Evolutionary conservation across 2,113 vertebrate genomes (phyloP).

Genomic region (Mesocricetus auratus): DNA sequence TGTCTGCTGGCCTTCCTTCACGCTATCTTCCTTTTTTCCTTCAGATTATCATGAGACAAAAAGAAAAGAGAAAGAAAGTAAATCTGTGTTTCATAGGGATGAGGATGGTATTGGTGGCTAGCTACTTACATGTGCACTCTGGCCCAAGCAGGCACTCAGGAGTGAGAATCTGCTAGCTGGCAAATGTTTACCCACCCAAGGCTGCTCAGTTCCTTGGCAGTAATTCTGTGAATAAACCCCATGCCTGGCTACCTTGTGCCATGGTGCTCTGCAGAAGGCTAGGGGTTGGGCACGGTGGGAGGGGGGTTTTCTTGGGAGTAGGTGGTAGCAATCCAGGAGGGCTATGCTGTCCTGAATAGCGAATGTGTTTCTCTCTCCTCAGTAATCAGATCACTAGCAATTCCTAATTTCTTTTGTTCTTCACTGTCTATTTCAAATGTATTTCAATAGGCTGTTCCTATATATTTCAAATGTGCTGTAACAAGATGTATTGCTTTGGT

Average conservation of each 20-base stretch:
- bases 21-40: neutral
- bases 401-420: constrained; percentile 81
- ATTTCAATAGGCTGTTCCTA: neutral
- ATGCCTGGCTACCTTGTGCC: neutral
- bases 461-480: neutral
- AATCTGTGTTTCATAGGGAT: neutral
- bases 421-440: constrained; percentile 1
- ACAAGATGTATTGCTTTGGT: neutral
- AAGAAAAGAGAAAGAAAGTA: neutral
- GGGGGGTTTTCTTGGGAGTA: neutral
- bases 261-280: neutral
- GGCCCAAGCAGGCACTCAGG: neutral
- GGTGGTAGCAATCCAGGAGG: constrained; percentile 1
- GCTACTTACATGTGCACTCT: neutral
- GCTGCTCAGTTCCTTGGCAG: neutral
- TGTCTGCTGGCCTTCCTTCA: neutral
- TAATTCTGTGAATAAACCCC: neutral
- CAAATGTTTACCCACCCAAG: neutral
- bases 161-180: neutral
- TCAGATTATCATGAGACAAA: neutral
- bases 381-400: constrained; percentile 31
- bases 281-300: neutral
- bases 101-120: neutral
- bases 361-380: neutral
- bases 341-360: neutral